Conservation (phyloP, 2,888 invertebrate genomes). For the Trichacis sp. region DNA sequence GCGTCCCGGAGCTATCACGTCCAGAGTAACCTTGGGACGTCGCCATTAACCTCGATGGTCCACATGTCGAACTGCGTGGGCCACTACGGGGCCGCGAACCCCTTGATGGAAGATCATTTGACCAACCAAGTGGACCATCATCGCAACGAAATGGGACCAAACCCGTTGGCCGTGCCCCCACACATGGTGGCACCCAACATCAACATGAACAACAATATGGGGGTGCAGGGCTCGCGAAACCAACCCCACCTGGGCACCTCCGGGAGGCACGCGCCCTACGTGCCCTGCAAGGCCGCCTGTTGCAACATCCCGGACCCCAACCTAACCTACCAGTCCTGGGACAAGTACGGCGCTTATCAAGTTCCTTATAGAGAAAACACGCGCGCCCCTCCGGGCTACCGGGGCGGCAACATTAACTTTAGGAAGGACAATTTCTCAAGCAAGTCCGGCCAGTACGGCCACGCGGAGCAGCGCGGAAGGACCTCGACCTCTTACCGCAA, state of each 20-base stretch:
- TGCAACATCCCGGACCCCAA: conserved; percentile 56
- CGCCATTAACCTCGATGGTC: conserved; percentile 48
- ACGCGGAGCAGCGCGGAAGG: conserved; percentile 44
- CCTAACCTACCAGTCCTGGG: conserved; percentile 58
- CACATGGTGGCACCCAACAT: conserved; percentile 50
- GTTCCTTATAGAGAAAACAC: conserved; percentile 56
- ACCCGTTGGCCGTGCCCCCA: conserved; percentile 44
- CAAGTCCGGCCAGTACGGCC: conserved; percentile 47
- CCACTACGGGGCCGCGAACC: conserved; percentile 51
- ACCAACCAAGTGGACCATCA: conserved; percentile 28
- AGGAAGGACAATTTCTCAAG: conserved; percentile 55
- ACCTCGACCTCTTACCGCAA: conserved; percentile 53
- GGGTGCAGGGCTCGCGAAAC: conserved; percentile 46
- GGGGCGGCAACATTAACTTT: conserved; percentile 47
- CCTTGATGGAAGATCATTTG: conserved; percentile 52
- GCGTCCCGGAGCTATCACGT: conserved; percentile 49
- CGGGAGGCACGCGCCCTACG: conserved; percentile 46
- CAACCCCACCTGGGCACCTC: conserved; percentile 30
- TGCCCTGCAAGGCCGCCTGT: conserved; percentile 61
- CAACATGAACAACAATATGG: conserved; percentile 37
- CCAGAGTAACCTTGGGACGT: conserved; percentile 21
- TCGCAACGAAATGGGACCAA: conserved; percentile 50
- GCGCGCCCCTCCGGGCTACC: conserved; percentile 49
- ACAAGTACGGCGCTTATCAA: conserved; percentile 56
- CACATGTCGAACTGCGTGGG: conserved; percentile 58